A percentile compares a stretch with the other conserved stretches of the same genome.
These are phyloP conservation scores for Phocoena phocoena DNA, from an alignment of 2,113 vertebrate species.

Conservation along the genomic window DNA sequence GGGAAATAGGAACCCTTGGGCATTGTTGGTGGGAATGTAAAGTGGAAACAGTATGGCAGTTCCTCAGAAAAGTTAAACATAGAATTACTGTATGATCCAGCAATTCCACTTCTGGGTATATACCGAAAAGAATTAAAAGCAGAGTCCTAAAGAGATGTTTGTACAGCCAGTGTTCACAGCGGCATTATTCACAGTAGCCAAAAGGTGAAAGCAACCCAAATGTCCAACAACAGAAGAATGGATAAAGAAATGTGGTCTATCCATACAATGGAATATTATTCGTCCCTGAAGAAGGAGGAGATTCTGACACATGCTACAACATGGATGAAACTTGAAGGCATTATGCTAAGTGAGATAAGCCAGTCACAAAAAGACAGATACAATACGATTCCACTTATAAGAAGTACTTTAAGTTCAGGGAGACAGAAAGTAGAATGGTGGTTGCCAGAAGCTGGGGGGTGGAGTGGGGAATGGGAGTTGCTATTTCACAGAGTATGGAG, in stretches of 20 bases:
- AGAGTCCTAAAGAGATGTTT: not conserved
- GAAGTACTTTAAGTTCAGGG: not conserved
- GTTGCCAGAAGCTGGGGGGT: not conserved
- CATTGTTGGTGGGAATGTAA: not conserved
- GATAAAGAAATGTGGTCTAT: fast-evolving
- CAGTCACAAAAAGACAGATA: not conserved
- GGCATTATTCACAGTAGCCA: not conserved
- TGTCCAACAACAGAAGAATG: fast-evolving
- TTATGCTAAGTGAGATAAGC: not conserved
- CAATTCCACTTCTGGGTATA: not conserved
- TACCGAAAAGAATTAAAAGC: not conserved
- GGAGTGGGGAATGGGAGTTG: too few relatives aligned
- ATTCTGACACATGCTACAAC: not conserved
- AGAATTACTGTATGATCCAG: not conserved
- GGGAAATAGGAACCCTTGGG: not conserved
- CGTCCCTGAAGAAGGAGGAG: not conserved
- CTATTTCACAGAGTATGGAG: not conserved
- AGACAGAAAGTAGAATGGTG: not conserved
- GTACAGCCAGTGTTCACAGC: not conserved
- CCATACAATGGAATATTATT: too few relatives aligned
- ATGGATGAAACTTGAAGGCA: not conserved
- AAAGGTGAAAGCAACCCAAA: not conserved
- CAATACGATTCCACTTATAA: fast-evolving
- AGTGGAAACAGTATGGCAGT: not conserved
- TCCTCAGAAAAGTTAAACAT: not conserved